Evolutionary conservation across 2,113 vertebrate genomes (phyloP), one percentile per base, ranked within the genome.

Genomic region (Petaurus breviceps): DNA sequence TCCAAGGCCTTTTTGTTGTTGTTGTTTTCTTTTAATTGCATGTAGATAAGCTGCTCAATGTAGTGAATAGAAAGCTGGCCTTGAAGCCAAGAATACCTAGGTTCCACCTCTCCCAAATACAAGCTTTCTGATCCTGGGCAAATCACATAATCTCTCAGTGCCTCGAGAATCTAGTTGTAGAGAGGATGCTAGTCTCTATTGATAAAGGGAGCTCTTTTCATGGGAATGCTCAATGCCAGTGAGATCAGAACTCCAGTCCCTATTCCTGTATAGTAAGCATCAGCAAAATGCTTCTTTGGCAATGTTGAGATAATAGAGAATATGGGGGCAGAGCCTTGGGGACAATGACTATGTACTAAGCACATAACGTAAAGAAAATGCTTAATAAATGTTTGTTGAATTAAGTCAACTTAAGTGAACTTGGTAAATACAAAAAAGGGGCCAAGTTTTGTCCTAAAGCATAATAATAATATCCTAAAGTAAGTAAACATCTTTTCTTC

Each of bases 401-500:
- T n/a, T 61, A 51, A 19, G 3, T 90, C n/a, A 51, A 92, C 23
- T 24, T 92, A 55, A 52, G 9, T 52, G 47, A 54, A 90, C 52
- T 92, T 57, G 49, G 8, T 28, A 96, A 94, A 77, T 55, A 54
- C 50, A 77, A 94, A 77, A 51, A 14, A 31, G 43, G 5, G 37
- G 16, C 37, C 16, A 50, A 24, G n/a, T 91, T 94, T 92, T 90
- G 23, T 57, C 24, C 43, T 68, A 90, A 94, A 90, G 53, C 52
- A 89, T 49, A 68, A 68, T n/a, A 68, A 31, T 68, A 37, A 68
- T 43, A 43, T 43, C 43, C 68, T 22, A 77, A 19, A 77, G 28
- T 77, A 77, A 94, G 6, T 94, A 10, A 77, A 51, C 92, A 6
- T 68, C 46, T 95, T 93, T 51, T 92, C 84, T 68, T 95, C 19